These are phyloP conservation scores for Parascotia fuliginaria DNA, from an alignment of 2,888 invertebrate genomes.

Conservation along the genomic window DNA sequence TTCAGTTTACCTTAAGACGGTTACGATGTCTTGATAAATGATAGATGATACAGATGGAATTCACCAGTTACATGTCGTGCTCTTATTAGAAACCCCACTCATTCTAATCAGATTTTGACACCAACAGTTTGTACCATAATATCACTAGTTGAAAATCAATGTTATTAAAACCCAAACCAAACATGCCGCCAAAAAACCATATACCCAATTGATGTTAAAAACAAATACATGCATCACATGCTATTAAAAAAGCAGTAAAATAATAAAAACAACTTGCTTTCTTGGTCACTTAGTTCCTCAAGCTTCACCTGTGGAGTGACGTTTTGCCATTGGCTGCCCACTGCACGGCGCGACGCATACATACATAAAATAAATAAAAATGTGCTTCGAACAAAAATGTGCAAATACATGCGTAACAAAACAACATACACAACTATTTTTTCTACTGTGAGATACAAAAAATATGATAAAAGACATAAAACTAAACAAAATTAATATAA, in stretches of 20 bases:
- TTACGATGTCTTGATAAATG: no score
- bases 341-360: slow-evolving; percentile 56
- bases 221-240: background rate
- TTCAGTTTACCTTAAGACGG: no score
- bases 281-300: slow-evolving; percentile 68
- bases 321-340: slow-evolving; percentile 54
- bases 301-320: slow-evolving; percentile 51
- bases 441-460: slow-evolving; percentile 1
- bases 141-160: no score
- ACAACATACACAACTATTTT: background rate
- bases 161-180: no score
- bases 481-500: no score
- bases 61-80: no score
- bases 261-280: slow-evolving; percentile 72
- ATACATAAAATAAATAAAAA: slow-evolving; percentile 49
- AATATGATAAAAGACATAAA: background rate
- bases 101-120: no score
- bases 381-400: slow-evolving; percentile 30
- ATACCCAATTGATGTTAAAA: background rate
- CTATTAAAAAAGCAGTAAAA: slow-evolving; percentile 1
- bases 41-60: no score
- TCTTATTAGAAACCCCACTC: no score
- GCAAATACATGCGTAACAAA: slow-evolving; percentile 28
- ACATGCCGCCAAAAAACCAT: background rate
- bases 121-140: no score